These are phyloP conservation scores for Sinohyriopsis cumingii DNA, from an alignment of 2,888 invertebrate genomes.

Conservation along the genomic window DNA sequence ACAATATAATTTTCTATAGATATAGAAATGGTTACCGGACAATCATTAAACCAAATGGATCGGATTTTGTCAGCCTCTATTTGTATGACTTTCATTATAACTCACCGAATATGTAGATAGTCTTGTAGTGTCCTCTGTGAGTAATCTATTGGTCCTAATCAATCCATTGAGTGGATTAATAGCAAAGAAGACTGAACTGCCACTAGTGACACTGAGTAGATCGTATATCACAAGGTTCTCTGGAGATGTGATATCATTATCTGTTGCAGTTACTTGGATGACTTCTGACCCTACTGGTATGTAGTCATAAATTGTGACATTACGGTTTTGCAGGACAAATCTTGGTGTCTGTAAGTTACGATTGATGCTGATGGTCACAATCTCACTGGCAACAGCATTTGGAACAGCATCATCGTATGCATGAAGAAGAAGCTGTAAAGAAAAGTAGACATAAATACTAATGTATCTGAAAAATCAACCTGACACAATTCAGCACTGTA, in stretches of 20 bases:
- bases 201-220: conserved; percentile 19
- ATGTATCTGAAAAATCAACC: too few species aligned
- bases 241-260: conserved; percentile 57
- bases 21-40: too few species aligned
- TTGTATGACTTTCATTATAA: too few species aligned
- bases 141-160: conserved; percentile 85
- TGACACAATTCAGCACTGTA: background rate
- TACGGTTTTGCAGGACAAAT: conserved; percentile 46
- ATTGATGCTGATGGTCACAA: conserved; percentile 55
- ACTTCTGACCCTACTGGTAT: conserved; percentile 54
- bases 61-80: too few species aligned
- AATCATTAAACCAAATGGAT: too few species aligned
- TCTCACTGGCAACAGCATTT: conserved; percentile 42
- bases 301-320: conserved; percentile 52
- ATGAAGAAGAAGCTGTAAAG: conserved; percentile 45
- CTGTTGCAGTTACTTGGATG: conserved; percentile 53
- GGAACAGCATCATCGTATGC: conserved; percentile 62
- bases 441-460: conserved; percentile 1
- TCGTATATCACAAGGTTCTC: conserved; percentile 50
- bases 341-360: conserved; percentile 58
- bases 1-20: too few species aligned
- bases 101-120: too few species aligned
- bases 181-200: conserved; percentile 84
- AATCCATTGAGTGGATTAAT: conserved; percentile 90
- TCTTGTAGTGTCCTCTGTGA: conserved; percentile 70